Conservation (phyloP, 2,888 invertebrate species). For the Tyria jacobaeae region DNA sequence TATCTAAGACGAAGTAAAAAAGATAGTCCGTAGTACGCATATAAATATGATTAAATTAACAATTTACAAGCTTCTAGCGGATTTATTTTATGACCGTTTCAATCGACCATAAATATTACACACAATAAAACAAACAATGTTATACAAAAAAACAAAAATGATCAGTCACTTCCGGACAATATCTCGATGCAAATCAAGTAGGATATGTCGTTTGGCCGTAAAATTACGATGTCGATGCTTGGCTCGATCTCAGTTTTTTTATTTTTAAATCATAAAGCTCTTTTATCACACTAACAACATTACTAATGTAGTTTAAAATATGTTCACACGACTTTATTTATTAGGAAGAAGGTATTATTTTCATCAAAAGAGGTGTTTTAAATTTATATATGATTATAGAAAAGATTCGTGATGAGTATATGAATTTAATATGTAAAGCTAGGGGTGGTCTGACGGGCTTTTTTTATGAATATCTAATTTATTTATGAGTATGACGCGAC, state of each 20-base stretch:
- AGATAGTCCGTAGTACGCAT: neutral
- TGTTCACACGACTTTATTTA: conserved; percentile 16
- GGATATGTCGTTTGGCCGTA: conserved; percentile 48
- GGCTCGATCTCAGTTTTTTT: conserved; percentile 48
- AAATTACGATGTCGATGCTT: conserved; percentile 59
- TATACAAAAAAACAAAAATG: conserved; percentile 30
- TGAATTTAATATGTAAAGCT: conserved; percentile 55
- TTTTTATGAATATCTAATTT: conserved; percentile 73
- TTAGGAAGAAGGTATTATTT: conserved; percentile 33
- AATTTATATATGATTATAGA: conserved; percentile 29
- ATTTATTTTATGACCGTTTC: conserved; percentile 19
- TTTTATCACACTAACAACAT: conserved; percentile 30
- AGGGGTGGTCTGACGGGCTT: conserved; percentile 69
- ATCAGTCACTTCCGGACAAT: conserved; percentile 60
- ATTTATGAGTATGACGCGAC: conserved; percentile 74
- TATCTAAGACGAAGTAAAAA: neutral
- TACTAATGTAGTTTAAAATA: conserved; percentile 18
- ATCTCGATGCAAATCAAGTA: conserved; percentile 66
- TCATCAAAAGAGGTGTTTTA: conserved; percentile 21
- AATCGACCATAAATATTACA: conserved; percentile 37
- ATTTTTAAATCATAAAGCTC: conserved; percentile 31
- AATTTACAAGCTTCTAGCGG: conserved; percentile 18
- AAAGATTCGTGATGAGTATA: conserved; percentile 61
- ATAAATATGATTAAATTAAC: conserved; percentile 10
- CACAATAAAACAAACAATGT: conserved; percentile 41